phyloP scores from a whole-genome alignment of 2,888 invertebrate genomes.

The Cataglyphis rosenhaueri region DNA sequence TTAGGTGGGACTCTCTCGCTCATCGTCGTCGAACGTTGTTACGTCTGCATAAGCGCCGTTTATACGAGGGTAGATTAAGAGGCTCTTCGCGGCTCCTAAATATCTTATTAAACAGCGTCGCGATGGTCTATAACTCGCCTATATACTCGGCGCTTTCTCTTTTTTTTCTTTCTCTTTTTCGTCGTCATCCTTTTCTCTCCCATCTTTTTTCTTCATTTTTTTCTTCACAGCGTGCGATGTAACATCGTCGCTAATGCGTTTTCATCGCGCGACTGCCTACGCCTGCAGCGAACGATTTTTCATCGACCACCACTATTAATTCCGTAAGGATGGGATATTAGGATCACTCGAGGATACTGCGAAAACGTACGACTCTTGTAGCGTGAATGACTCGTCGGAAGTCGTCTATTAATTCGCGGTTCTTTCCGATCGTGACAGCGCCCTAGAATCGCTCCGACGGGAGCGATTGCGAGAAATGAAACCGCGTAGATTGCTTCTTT shows the following conservation, averaged over 20 bases:
- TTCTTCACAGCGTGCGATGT: slow-evolving; percentile 1
- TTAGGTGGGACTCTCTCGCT: slow-evolving; percentile 70
- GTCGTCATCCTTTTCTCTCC: neutral
- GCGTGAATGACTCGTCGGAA: slow-evolving; percentile 40
- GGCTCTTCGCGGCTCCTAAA: slow-evolving; percentile 75
- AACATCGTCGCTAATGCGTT: slow-evolving; percentile 53
- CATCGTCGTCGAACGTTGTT: slow-evolving; percentile 51
- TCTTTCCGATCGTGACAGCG: slow-evolving; percentile 24
- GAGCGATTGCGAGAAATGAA: slow-evolving; percentile 37
- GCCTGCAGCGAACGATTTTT: slow-evolving; percentile 45
- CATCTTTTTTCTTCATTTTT: neutral
- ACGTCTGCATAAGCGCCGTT: slow-evolving; percentile 52
- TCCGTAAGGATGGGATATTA: slow-evolving; percentile 44
- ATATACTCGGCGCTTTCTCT: slow-evolving; percentile 32
- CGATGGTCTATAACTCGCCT: slow-evolving; percentile 71
- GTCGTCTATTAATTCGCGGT: slow-evolving; percentile 54
- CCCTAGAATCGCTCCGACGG: neutral
- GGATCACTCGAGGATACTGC: slow-evolving; percentile 41
- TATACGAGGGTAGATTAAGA: slow-evolving; percentile 76
- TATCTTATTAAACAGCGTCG: slow-evolving; percentile 78
- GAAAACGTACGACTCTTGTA: neutral
- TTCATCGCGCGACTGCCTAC: slow-evolving; percentile 6
- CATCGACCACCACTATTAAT: slow-evolving; percentile 49
- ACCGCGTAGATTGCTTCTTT: slow-evolving; percentile 52
- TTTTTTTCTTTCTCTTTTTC: slow-evolving; percentile 21